Conservation (phyloP, 2,888 invertebrate species). For the Automeris io region DNA sequence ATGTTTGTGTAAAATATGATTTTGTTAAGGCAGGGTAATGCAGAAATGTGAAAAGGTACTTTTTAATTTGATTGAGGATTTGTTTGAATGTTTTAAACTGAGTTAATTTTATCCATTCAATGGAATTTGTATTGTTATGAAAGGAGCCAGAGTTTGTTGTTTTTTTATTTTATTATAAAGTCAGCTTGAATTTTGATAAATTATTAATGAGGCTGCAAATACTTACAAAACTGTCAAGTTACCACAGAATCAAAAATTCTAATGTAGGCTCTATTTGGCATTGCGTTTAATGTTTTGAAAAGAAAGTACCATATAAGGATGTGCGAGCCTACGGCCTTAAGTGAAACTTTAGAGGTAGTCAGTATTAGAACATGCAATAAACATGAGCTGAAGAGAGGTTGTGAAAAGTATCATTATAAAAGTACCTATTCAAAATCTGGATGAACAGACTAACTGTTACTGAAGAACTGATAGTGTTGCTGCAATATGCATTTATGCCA, state of each 20-base stretch:
- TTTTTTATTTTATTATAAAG: constrained; percentile 70
- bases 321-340: constrained; percentile 20
- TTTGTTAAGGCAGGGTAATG: constrained; percentile 76
- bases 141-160: constrained; percentile 70
- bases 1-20: constrained; percentile 59
- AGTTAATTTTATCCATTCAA: constrained; percentile 73
- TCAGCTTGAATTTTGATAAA: constrained; percentile 66
- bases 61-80: constrained; percentile 67
- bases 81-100: constrained; percentile 73
- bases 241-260: constrained; percentile 72
- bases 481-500: constrained; percentile 74
- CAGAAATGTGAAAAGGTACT: constrained; percentile 74
- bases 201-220: constrained; percentile 67
- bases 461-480: constrained; percentile 58
- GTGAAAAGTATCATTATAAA: constrained; percentile 73
- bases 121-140: constrained; percentile 73
- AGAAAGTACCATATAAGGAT: constrained; percentile 30
- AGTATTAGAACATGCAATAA: constrained; percentile 62
- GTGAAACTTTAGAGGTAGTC: constrained; percentile 37
- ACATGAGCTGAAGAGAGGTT: constrained; percentile 69
- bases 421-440: constrained; percentile 75
- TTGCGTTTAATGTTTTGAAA: constrained; percentile 42
- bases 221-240: constrained; percentile 66
- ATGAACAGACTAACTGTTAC: constrained; percentile 69
- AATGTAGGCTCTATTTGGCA: constrained; percentile 70